These are phyloP conservation scores for Scortum barcoo DNA, from an alignment of 2,113 vertebrate genomes.

Conservation along the genomic window DNA sequence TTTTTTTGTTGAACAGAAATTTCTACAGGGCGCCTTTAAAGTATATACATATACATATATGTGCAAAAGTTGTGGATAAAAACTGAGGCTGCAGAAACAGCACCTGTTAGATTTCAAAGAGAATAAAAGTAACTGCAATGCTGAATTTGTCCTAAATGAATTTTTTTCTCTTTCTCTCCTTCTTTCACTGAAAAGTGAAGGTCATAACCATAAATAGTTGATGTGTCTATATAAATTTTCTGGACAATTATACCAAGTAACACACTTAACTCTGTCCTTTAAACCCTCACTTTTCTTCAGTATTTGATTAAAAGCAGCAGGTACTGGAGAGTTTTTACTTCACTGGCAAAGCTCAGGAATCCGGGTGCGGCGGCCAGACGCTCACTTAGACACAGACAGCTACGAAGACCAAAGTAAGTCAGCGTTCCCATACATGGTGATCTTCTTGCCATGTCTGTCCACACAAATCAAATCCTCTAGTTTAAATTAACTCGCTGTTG, in stretches of 20 bases:
- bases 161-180: background rate
- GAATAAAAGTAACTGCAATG: no score
- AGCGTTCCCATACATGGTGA: constrained; percentile 59
- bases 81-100: no score
- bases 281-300: background rate
- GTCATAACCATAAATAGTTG: background rate
- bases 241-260: background rate
- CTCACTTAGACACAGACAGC: constrained; percentile 24
- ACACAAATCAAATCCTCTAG: constrained; percentile 14
- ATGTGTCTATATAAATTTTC: background rate
- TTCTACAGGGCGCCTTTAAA: no score
- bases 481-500: background rate
- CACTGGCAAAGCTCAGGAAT: constrained; percentile 44
- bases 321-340: constrained; percentile 23
- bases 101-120: no score
- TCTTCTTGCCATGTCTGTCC: constrained; percentile 5
- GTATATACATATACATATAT: no score
- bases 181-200: background rate
- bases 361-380: constrained; percentile 28
- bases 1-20: no score
- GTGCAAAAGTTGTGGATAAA: no score
- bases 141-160: background rate
- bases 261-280: background rate
- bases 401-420: constrained; percentile 4
- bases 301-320: constrained; percentile 52